Conservation (phyloP, 2,113 vertebrate species). For the Megaceryle maxima region DNA sequence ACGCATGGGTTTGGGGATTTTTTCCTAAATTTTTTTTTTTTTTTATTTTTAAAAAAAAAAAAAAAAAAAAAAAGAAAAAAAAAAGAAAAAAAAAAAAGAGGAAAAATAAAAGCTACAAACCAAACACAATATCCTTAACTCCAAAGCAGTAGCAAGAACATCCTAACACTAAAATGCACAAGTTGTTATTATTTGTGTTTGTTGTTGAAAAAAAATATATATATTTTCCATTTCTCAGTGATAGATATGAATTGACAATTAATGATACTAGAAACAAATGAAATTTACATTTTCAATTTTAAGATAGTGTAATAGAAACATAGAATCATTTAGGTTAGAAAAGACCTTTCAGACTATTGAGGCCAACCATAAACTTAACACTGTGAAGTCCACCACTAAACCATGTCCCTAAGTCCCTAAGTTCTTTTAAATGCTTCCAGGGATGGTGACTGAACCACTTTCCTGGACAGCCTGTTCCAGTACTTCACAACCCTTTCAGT, state of each 20-base stretch:
- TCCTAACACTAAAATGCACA: background rate
- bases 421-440: background rate
- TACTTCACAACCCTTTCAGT: background rate
- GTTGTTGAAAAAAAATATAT: background rate
- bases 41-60: too few relatives aligned
- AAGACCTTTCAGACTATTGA: background rate
- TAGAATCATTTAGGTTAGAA: background rate
- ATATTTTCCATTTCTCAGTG: background rate
- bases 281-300: background rate
- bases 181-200: background rate
- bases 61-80: too few relatives aligned
- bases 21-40: too few relatives aligned
- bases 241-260: background rate
- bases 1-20: too few relatives aligned
- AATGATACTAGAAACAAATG: background rate
- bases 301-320: background rate
- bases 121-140: background rate
- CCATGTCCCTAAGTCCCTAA: background rate
- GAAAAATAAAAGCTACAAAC: background rate
- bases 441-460: background rate
- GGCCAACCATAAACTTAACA: too few relatives aligned
- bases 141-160: background rate
- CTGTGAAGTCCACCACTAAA: background rate
- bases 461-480: background rate
- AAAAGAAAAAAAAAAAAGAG: background rate